These are phyloP conservation scores for Peromyscus polionotus DNA, from an alignment of 2,113 vertebrate species.

Conservation along the genomic window DNA sequence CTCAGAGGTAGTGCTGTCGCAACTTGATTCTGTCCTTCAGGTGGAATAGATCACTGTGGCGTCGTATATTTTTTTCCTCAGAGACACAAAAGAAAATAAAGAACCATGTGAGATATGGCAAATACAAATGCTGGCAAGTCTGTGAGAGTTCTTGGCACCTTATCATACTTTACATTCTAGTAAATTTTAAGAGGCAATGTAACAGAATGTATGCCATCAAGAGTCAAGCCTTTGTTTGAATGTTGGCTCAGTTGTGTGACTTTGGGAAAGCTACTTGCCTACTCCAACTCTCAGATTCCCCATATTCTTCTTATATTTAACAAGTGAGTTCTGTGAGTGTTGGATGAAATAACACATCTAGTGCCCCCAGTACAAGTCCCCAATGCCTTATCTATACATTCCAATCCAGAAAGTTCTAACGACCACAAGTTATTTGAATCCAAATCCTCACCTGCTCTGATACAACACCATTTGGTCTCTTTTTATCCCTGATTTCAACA, in stretches of 20 bases:
- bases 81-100: constrained; percentile 14
- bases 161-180: background rate
- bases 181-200: background rate
- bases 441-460: background rate
- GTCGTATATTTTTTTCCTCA: background rate
- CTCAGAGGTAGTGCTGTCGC: no score
- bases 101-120: background rate
- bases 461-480: background rate
- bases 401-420: background rate
- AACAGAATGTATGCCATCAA: background rate
- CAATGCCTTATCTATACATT: background rate
- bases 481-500: background rate
- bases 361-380: background rate
- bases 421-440: background rate
- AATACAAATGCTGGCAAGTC: background rate
- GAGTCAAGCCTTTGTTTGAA: background rate
- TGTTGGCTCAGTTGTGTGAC: background rate
- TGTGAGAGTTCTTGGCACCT: background rate
- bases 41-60: background rate
- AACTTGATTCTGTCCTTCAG: background rate
- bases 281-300: background rate
- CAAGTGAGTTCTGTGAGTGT: background rate
- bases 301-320: background rate
- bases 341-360: background rate
- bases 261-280: background rate